Evolutionary conservation across 2,113 vertebrate genomes (phyloP).

Genomic region (Atractosteus spatula): DNA sequence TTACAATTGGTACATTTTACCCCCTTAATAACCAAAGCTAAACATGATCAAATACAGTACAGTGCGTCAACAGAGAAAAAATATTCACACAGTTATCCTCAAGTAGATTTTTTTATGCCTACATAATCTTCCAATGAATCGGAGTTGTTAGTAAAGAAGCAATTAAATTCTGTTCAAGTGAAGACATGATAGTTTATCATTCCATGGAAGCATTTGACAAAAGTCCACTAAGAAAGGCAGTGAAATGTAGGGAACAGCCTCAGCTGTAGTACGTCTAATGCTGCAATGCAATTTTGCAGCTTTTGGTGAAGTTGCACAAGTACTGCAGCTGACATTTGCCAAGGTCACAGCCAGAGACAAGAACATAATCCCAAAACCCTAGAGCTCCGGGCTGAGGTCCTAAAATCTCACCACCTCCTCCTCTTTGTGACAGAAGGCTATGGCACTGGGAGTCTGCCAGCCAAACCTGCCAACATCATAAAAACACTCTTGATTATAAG

Average conservation of each 20-base stretch:
- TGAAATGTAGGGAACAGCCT: conserved; percentile 22
- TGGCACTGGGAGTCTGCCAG: conserved; percentile 20
- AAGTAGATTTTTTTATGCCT: too few species aligned
- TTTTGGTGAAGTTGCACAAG: conserved; percentile 27
- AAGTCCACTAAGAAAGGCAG: conserved; percentile 24
- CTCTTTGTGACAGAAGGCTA: conserved; percentile 27
- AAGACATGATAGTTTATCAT: background rate
- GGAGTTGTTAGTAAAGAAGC: too few species aligned
- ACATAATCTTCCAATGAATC: too few species aligned
- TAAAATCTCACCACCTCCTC: conserved; percentile 27
- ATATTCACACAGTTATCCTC: too few species aligned
- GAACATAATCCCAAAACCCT: conserved; percentile 43
- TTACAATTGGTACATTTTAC: too few species aligned
- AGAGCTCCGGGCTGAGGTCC: conserved; percentile 36
- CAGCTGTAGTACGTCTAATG: conserved; percentile 32
- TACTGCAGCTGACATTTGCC: conserved; percentile 37
- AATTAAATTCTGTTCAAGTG: too few species aligned
- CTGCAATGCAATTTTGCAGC: conserved; percentile 11
- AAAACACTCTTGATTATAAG: conserved; percentile 37
- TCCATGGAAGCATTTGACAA: conserved; percentile 5
- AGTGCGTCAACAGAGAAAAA: too few species aligned
- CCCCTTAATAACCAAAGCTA: too few species aligned
- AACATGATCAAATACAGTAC: too few species aligned
- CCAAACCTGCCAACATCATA: conserved; percentile 34
- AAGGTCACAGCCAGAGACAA: conserved; percentile 38